Evolutionary conservation across 1,140 invertebrate genomes (phyloP), one percentile per base, ranked within the genome.

Genomic region (Venturia canescens): DNA sequence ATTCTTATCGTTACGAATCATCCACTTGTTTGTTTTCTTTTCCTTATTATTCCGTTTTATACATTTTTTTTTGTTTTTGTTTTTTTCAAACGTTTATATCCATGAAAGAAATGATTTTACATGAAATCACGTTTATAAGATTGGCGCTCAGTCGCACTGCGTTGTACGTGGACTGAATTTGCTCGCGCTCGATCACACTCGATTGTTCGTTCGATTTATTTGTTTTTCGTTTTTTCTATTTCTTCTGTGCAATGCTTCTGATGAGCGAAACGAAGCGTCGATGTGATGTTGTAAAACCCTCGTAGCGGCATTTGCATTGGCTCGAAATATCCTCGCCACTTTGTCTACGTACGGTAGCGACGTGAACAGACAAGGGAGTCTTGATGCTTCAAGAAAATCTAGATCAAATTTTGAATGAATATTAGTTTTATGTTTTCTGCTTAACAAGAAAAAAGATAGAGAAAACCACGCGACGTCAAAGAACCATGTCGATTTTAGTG

Each of bases 221-320:
- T 79, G 50, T 66, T 80, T 80, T 78, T 71, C 79, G 80, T 50
- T 81, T 80, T 80, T 38, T 76, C 69, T 66, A 79, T 72, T 78
- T 60, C 77, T 82, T 57, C 29, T 79, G 31, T 60, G 72, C 44
- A 69, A 76, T 29, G 67, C 26, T 34, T 60, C 53, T 57, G 34
- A 60, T 57, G 29, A 57, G 53, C 26, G 53, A 63, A 50, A 76
- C 60, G 29, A 76, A 76, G 27, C 72, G 72, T 76, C 72, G 72
- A 76, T 76, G 50, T 76, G 60, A 78, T 69, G 66, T 78, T 81
- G 80, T 83, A 78, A 80, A 83, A 83, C 82, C 79, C 60, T 80
- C 79, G 79, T 83, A 83, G 79, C 80, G 82, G 79, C 82, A 83
- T 83, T 80, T 83, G 57, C 82, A 83, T 80, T 74, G 48, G 79